Conservation (phyloP, 2,113 vertebrate species). For the Phylloscopus trochilus region DNA sequence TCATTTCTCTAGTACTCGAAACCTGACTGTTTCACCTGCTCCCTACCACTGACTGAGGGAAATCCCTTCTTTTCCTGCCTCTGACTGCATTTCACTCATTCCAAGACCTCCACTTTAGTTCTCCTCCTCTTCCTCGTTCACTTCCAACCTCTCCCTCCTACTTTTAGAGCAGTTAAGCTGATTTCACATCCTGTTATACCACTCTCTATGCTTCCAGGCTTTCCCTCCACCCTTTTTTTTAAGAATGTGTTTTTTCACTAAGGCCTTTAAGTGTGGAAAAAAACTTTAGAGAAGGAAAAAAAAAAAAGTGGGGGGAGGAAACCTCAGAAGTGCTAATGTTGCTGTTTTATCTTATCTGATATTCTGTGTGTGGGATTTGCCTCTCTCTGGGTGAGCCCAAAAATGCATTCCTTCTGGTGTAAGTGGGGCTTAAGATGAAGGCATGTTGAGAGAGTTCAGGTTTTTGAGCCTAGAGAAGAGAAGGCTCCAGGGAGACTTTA, state of each 20-base stretch:
- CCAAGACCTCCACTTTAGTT: neutral
- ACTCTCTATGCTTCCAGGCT: neutral
- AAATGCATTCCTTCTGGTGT: neutral
- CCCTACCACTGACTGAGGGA: neutral
- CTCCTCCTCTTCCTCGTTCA: neutral
- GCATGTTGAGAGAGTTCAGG: neutral
- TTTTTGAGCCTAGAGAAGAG: neutral
- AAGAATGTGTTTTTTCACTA: neutral
- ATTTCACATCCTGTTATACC: neutral
- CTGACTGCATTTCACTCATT: neutral
- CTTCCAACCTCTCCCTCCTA: neutral
- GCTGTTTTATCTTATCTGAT: neutral
- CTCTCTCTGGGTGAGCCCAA: neutral
- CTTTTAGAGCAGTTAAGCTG: neutral
- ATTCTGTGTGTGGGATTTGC: neutral
- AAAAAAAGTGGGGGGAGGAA: neutral
- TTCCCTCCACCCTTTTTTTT: neutral
- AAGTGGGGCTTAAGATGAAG: neutral
- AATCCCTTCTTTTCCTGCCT: neutral
- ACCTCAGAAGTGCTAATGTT: neutral
- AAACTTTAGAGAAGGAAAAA: neutral
- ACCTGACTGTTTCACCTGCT: neutral
- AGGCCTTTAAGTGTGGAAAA: neutral
- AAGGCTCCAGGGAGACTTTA: neutral
- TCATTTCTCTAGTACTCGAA: neutral